These are phyloP conservation scores for Alectoris magna DNA, from an alignment of 2,797 vertebrate species.

Conservation along the genomic window DNA sequence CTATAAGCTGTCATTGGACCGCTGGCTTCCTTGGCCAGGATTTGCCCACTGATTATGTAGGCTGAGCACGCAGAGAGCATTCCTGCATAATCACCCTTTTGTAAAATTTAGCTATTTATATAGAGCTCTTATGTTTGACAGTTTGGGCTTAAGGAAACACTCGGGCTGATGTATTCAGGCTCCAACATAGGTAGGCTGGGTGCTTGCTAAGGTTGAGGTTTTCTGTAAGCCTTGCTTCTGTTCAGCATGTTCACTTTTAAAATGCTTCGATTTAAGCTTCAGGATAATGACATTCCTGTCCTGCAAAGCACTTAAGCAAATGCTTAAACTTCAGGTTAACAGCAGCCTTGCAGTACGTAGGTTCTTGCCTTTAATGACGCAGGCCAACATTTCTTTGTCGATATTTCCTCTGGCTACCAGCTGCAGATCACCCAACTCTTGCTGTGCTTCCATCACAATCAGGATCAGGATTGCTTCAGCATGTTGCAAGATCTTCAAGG, in stretches of 20 bases:
- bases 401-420: background rate
- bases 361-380: background rate
- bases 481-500: background rate
- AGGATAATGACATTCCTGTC: background rate
- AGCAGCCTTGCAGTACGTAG: background rate
- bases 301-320: constrained; percentile 8
- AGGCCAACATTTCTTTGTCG: background rate
- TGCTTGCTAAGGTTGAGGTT: background rate
- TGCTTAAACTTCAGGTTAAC: background rate
- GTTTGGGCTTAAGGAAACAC: background rate
- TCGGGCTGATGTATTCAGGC: background rate
- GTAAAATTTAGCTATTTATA: background rate
- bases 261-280: background rate
- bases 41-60: background rate
- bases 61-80: rapidly evolving
- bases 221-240: background rate
- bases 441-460: background rate
- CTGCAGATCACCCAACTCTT: background rate
- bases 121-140: background rate
- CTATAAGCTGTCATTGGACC: background rate
- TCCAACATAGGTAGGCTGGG: background rate
- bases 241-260: background rate
- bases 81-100: background rate
- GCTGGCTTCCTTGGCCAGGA: background rate
- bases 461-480: rapidly evolving